A percentile compares a stretch with the other conserved stretches of the same genome.
phyloP scores from a whole-genome alignment of 1,140 invertebrate genomes.

The Aricia agestis region DNA sequence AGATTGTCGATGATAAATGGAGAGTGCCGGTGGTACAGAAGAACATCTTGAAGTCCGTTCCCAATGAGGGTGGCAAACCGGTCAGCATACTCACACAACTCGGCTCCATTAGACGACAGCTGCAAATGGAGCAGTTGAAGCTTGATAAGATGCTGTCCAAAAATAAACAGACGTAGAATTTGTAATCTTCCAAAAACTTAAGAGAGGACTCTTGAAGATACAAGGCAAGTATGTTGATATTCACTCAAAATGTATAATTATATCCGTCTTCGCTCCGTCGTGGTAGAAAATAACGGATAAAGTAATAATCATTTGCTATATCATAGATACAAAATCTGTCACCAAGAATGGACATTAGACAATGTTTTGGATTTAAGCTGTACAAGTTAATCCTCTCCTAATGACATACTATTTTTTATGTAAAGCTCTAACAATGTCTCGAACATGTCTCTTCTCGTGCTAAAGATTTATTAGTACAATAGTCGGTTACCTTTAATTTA shows the following conservation, averaged over 20 bases:
- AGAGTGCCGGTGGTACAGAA: conserved; percentile 76
- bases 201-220: too few relatives aligned
- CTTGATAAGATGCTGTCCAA: conserved; percentile 65
- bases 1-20: conserved; percentile 76
- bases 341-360: too few relatives aligned
- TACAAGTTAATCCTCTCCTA: too few relatives aligned
- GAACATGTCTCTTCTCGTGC: not conserved
- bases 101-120: conserved; percentile 76
- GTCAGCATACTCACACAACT: conserved; percentile 77
- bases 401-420: too few relatives aligned
- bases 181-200: conserved; percentile 4
- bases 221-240: too few relatives aligned
- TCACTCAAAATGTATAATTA: too few relatives aligned
- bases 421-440: too few relatives aligned
- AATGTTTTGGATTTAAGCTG: too few relatives aligned
- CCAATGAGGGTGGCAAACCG: conserved; percentile 67
- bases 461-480: not conserved
- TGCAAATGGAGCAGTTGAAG: conserved; percentile 77
- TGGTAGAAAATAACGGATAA: too few relatives aligned
- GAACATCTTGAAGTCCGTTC: conserved; percentile 73
- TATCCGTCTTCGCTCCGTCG: too few relatives aligned
- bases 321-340: too few relatives aligned
- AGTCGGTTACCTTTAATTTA: not conserved
- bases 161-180: conserved; percentile 28
- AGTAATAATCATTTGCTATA: too few relatives aligned